phyloP scores from a whole-genome alignment of 2,797 vertebrate genomes.

The Notamacropus eugenii region DNA sequence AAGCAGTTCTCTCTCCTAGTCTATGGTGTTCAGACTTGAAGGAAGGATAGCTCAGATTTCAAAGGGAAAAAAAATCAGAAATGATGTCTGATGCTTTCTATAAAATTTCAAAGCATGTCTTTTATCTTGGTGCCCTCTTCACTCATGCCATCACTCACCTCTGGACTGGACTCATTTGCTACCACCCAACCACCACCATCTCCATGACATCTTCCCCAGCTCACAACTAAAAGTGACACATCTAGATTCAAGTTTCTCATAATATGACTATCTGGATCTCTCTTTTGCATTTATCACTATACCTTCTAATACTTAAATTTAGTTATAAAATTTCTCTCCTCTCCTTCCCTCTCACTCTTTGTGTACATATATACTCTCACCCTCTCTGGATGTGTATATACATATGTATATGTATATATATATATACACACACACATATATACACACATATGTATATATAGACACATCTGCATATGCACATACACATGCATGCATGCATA shows the following conservation, averaged over 20 bases:
- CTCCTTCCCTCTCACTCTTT: too few species aligned
- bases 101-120: constrained; percentile 32
- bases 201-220: background rate
- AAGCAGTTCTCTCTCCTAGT: constrained; percentile 20
- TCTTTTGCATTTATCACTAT: background rate
- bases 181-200: background rate
- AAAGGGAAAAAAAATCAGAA: constrained; percentile 52
- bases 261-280: background rate
- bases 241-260: background rate
- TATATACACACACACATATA: too few species aligned
- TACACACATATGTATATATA: too few species aligned
- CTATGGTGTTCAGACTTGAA: constrained; percentile 37
- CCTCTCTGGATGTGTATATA: too few species aligned
- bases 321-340: background rate
- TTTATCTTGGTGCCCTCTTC: constrained; percentile 6
- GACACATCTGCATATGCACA: accelerated
- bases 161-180: background rate
- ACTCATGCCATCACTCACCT: constrained; percentile 8
- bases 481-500: accelerated
- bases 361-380: too few species aligned
- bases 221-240: background rate
- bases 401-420: too few species aligned
- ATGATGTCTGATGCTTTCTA: constrained; percentile 22
- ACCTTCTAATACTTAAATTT: background rate
- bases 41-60: constrained; percentile 57